Percentiles rank a stretch among this genome's conserved stretches.
Conservation (phyloP, 2,888 invertebrate species). For the Drosophila merina region DNA sequence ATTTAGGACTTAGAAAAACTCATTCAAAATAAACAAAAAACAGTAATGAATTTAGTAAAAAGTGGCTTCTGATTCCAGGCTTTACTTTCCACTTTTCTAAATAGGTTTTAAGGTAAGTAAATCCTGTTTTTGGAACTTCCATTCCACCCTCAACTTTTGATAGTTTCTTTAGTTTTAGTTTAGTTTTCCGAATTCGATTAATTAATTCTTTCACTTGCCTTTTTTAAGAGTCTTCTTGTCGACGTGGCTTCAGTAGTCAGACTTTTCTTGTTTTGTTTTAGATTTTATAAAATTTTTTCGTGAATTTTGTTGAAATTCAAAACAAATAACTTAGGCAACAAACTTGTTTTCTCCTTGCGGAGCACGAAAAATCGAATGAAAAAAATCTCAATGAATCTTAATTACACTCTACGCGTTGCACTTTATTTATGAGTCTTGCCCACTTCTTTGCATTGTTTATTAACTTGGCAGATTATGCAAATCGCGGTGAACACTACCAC, state of each 20-base stretch:
- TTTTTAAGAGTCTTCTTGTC: slow-evolving; percentile 57
- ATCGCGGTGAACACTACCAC: slow-evolving; percentile 15
- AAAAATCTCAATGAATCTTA: slow-evolving; percentile 42
- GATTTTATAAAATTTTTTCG: slow-evolving; percentile 18
- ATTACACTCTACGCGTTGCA: slow-evolving; percentile 56
- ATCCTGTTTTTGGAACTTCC: too few relatives aligned
- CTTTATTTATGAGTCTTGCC: slow-evolving; percentile 68
- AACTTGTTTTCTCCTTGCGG: slow-evolving; percentile 61
- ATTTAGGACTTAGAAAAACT: not conserved
- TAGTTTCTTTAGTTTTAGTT: slow-evolving; percentile 7
- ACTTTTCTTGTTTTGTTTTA: slow-evolving; percentile 14
- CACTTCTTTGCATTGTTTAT: slow-evolving; percentile 68
- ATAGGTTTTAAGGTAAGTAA: too few relatives aligned
- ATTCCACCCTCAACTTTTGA: not conserved
- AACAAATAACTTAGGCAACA: slow-evolving; percentile 75
- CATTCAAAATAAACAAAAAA: slow-evolving; percentile 3
- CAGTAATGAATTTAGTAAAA: not conserved
- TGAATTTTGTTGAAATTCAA: slow-evolving; percentile 35
- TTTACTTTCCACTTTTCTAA: not conserved
- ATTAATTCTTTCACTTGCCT: slow-evolving; percentile 65
- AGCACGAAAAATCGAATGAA: slow-evolving; percentile 7
- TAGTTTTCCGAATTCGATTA: not conserved
- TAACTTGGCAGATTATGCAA: slow-evolving; percentile 46
- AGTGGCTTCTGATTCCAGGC: not conserved
- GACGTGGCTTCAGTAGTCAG: slow-evolving; percentile 55